Evolutionary conservation across 2,888 invertebrate genomes (phyloP).

Genomic region (Stenodera caucasica): DNA sequence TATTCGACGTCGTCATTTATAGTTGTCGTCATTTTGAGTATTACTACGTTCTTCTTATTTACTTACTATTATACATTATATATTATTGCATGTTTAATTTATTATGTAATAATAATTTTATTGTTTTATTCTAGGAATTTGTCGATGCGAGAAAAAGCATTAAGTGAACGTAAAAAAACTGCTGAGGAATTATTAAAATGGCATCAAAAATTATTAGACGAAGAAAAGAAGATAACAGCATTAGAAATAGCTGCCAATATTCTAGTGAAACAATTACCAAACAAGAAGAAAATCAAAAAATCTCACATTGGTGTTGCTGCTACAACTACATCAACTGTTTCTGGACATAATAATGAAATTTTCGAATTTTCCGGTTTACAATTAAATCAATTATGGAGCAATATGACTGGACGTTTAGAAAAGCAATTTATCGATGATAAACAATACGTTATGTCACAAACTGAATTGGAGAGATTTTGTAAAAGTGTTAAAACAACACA

Average conservation of each 20-base stretch:
- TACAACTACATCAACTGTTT: slow-evolving; percentile 6
- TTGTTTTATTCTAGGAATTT: slow-evolving; percentile 47
- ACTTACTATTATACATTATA: not conserved
- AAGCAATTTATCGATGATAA: slow-evolving; percentile 52
- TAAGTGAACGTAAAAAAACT: slow-evolving; percentile 56
- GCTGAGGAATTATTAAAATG: slow-evolving; percentile 59
- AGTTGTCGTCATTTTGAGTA: slow-evolving; percentile 4
- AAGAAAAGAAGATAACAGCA: slow-evolving; percentile 58
- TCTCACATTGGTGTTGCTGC: not conserved
- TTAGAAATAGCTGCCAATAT: slow-evolving; percentile 55
- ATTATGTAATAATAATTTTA: slow-evolving; percentile 11
- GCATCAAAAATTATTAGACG: slow-evolving; percentile 59
- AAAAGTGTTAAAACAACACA: slow-evolving; percentile 48
- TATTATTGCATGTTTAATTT: no score
- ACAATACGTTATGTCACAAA: slow-evolving; percentile 53
- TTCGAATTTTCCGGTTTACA: slow-evolving; percentile 48
- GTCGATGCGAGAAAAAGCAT: slow-evolving; percentile 57
- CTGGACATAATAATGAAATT: slow-evolving; percentile 25
- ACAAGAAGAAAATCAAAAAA: slow-evolving; percentile 13
- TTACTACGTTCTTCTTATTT: slow-evolving; percentile 5
- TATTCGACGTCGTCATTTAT: not conserved
- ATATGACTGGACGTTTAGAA: slow-evolving; percentile 53
- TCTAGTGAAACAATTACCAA: slow-evolving; percentile 44
- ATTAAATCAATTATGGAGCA: slow-evolving; percentile 56
- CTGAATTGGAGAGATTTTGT: slow-evolving; percentile 53